Conservation (phyloP, 2,797 vertebrate species). For the Tolypeutes matacus region DNA sequence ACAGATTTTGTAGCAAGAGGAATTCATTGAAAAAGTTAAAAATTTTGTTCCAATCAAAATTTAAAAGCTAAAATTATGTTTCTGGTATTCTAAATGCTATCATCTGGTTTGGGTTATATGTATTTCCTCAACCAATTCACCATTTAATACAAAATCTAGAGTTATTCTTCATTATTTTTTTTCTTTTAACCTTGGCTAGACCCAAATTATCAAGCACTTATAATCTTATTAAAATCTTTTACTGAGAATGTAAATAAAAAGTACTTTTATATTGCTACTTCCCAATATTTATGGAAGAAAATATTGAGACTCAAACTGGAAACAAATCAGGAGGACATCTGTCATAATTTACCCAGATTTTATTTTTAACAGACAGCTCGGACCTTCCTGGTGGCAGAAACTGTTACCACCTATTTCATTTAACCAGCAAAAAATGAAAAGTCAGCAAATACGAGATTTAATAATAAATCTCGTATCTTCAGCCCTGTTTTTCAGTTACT, state of each 20-base stretch:
- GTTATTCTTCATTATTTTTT: background rate
- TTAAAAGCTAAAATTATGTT: background rate
- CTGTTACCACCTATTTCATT: background rate
- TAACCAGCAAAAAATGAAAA: background rate
- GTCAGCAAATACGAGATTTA: background rate
- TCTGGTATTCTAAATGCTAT: background rate
- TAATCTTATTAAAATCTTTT: background rate
- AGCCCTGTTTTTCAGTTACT: background rate
- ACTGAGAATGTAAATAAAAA: background rate
- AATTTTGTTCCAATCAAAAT: background rate
- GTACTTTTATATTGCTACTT: background rate
- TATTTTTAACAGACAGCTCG: background rate
- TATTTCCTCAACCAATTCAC: background rate
- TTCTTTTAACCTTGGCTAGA: background rate
- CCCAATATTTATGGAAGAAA: background rate
- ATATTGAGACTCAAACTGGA: background rate
- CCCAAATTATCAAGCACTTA: background rate
- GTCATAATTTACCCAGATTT: constrained; percentile 10
- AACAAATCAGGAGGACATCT: background rate
- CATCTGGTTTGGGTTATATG: background rate
- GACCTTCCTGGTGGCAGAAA: background rate
- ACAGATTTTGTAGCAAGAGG: background rate
- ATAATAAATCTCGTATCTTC: constrained; percentile 19
- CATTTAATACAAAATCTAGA: background rate
- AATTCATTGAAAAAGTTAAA: background rate